These are phyloP conservation scores for Chaunax sp. DNA, from an alignment of 2,797 vertebrate species.

Conservation along the genomic window DNA sequence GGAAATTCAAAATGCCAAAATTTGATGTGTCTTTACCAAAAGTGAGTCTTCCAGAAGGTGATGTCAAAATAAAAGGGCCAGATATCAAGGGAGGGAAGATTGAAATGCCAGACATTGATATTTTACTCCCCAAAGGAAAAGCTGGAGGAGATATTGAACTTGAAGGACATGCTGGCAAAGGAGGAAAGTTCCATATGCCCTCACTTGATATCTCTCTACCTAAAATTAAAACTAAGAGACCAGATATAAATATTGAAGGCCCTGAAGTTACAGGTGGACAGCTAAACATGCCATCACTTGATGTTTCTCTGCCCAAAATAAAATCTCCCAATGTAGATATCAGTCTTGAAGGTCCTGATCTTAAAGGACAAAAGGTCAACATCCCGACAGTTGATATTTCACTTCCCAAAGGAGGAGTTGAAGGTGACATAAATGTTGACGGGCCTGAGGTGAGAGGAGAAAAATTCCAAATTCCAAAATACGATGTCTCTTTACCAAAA, in stretches of 20 bases:
- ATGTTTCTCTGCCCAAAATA: constrained; percentile 8
- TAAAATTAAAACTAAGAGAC: constrained; percentile 23
- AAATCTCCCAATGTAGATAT: constrained; percentile 32
- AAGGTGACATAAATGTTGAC: neutral
- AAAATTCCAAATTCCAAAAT: constrained; percentile 55
- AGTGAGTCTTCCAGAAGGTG: constrained; percentile 30
- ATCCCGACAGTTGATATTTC: constrained; percentile 70
- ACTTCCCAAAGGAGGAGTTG: constrained; percentile 30
- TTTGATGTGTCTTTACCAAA: constrained; percentile 51
- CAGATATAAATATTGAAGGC: neutral
- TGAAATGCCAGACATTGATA: constrained; percentile 50
- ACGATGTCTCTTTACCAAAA: constrained; percentile 61
- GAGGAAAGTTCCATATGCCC: constrained; percentile 60
- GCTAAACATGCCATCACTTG: neutral
- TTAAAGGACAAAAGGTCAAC: constrained; percentile 20
- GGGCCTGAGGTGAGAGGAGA: constrained; percentile 10
- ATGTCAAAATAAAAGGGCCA: constrained; percentile 33
- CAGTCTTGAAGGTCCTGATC: constrained; percentile 36
- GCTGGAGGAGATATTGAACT: constrained; percentile 1
- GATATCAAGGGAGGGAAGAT: constrained; percentile 10
- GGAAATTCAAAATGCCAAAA: constrained; percentile 55
- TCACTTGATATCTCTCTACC: constrained; percentile 47
- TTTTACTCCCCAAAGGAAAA: constrained; percentile 63
- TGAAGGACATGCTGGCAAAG: constrained; percentile 31
- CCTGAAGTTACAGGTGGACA: neutral